These are phyloP conservation scores for Ashinkailepas kermadecensis DNA, from an alignment of 2,888 invertebrate species.

Conservation along the genomic window DNA sequence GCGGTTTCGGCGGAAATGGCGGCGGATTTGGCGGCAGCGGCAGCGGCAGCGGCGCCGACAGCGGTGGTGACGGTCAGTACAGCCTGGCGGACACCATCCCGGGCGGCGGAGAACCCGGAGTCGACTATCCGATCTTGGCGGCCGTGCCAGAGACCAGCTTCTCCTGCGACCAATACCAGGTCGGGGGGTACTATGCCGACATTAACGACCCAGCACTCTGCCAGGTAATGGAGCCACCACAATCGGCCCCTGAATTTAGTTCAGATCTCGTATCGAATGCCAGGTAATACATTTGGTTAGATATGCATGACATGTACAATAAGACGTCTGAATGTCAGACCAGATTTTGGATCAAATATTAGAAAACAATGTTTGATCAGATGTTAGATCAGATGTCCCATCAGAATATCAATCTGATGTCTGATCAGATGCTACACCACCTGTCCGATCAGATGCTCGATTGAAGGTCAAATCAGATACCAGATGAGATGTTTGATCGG, in stretches of 20 bases:
- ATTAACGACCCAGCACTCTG: slow-evolving; percentile 29
- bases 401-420: no score
- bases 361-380: no score
- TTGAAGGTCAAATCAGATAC: no score
- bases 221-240: slow-evolving; percentile 24
- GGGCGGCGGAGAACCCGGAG: slow-evolving; percentile 31
- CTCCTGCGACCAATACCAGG: slow-evolving; percentile 25
- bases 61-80: slow-evolving; percentile 10
- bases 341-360: no score
- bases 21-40: slow-evolving; percentile 23
- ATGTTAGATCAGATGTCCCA: no score
- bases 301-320: no score
- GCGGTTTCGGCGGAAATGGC: slow-evolving; percentile 23
- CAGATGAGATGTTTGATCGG: no score
- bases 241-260: no score
- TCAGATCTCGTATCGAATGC: no score
- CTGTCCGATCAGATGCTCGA: no score
- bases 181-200: slow-evolving; percentile 30
- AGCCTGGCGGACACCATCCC: slow-evolving; percentile 26
- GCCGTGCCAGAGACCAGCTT: slow-evolving; percentile 30
- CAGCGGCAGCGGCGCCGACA: not conserved
- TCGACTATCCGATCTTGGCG: slow-evolving; percentile 30
- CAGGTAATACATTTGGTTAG: slow-evolving; percentile 2
- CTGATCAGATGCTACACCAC: no score
- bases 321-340: no score